phyloP scores from a whole-genome alignment of 2,113 vertebrate species.

The Mungos mungo region DNA sequence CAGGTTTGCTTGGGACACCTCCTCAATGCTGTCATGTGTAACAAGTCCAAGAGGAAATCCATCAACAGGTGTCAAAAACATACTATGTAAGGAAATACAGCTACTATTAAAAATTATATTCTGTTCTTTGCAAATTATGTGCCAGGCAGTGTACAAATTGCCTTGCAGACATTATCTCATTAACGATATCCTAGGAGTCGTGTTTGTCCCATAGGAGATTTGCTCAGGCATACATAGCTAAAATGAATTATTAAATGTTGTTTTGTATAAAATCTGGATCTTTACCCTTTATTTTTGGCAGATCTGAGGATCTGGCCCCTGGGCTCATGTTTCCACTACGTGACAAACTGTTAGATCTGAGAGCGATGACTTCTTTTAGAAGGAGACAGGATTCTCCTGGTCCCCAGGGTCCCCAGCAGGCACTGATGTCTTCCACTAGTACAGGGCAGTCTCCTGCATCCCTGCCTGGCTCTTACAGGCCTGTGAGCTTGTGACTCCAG shows the following conservation, averaged over 20 bases:
- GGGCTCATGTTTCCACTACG: not conserved
- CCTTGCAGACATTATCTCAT: not conserved
- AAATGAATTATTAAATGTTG: constrained; percentile 14
- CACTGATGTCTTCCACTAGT: not conserved
- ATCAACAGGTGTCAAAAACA: not conserved
- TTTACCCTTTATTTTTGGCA: not conserved
- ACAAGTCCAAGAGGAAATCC: not conserved
- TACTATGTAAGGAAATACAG: not conserved
- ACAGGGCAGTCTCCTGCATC: not conserved
- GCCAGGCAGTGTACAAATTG: not conserved
- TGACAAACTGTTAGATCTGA: not conserved
- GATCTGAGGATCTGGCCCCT: not conserved
- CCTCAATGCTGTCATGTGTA: not conserved
- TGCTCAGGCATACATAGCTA: not conserved
- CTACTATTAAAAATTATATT: not conserved
- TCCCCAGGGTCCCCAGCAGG: not conserved
- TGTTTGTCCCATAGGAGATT: not conserved
- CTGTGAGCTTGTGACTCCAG: not conserved
- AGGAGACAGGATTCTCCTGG: not conserved
- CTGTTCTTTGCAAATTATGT: not conserved
- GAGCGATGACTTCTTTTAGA: not conserved
- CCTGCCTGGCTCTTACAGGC: not conserved
- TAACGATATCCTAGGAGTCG: not conserved
- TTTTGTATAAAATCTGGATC: not conserved
- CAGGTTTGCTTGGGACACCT: not conserved